Evolutionary conservation across 2,113 vertebrate genomes (phyloP).

Genomic region (Kryptolebias marmoratus): DNA sequence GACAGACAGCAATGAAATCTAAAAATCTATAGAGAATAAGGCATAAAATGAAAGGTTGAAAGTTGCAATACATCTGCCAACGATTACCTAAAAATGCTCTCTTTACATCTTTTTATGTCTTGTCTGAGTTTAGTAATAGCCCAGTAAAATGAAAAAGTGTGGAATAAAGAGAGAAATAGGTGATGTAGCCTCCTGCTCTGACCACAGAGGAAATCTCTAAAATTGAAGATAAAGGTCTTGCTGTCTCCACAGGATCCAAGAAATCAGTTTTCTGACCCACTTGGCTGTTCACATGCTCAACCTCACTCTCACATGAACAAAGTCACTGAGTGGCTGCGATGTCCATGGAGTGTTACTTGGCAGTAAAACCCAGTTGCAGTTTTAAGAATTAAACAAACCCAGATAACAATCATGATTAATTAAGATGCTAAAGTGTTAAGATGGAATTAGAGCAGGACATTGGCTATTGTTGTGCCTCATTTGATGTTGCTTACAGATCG

Average conservation of each 20-base stretch:
- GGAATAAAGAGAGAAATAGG: slow-evolving; percentile 42
- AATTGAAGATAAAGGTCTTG: slow-evolving; percentile 70
- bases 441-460: slow-evolving; percentile 39
- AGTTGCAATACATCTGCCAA: background rate
- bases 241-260: slow-evolving; percentile 54
- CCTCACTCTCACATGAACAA: slow-evolving; percentile 2
- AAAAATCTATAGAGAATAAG: background rate
- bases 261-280: slow-evolving; percentile 72
- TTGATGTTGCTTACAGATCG: slow-evolving; percentile 16
- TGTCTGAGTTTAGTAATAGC: slow-evolving; percentile 43
- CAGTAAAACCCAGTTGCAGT: slow-evolving; percentile 50
- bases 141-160: slow-evolving; percentile 56
- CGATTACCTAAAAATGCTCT: slow-evolving; percentile 9
- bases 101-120: slow-evolving; percentile 12
- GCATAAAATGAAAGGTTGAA: background rate
- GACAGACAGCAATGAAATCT: too few relatives aligned
- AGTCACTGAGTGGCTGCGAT: slow-evolving; percentile 7
- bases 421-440: slow-evolving; percentile 53
- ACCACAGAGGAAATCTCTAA: slow-evolving; percentile 69
- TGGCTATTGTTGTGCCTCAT: slow-evolving; percentile 30
- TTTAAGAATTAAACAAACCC: slow-evolving; percentile 63
- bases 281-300: slow-evolving; percentile 51
- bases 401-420: slow-evolving; percentile 70
- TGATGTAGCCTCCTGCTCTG: slow-evolving; percentile 53
- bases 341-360: slow-evolving; percentile 58